A percentile compares a stretch with the other conserved stretches of the same genome.
phyloP scores from a whole-genome alignment of 2,113 vertebrate genomes.

The Lepidothrix coronata region DNA sequence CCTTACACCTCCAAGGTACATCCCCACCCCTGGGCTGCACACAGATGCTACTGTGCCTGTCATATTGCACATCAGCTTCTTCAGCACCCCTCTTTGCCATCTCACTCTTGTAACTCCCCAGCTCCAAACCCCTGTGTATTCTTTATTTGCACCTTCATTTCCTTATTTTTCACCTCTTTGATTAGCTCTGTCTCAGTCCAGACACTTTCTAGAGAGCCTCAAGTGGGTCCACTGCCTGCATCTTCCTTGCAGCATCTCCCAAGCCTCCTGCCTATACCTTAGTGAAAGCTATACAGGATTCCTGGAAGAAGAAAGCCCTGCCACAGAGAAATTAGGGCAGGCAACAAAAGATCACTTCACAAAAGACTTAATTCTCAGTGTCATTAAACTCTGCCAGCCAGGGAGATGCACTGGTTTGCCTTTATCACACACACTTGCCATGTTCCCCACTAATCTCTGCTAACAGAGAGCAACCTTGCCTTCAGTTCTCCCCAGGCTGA shows the following conservation, averaged over 20 bases:
- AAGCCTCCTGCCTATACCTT: not conserved
- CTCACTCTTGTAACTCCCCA: not conserved
- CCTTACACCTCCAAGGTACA: not conserved
- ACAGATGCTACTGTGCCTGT: accelerated
- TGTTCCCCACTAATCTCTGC: not conserved
- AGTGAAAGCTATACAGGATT: not conserved
- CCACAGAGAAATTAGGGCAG: not conserved
- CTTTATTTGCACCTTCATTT: not conserved
- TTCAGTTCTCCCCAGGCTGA: not conserved
- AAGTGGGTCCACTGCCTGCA: not conserved
- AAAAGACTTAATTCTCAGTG: conserved; percentile 31
- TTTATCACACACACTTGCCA: not conserved
- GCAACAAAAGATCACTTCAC: not conserved
- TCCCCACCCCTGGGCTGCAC: not conserved
- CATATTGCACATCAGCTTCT: not conserved
- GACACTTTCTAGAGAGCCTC: not conserved
- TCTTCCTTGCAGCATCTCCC: not conserved
- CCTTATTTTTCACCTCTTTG: not conserved
- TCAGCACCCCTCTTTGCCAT: not conserved
- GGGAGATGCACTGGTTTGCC: not conserved
- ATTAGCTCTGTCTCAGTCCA: not conserved
- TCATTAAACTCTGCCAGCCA: not conserved
- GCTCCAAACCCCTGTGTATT: not conserved
- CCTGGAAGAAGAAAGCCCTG: not conserved
- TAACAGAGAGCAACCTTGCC: not conserved